Evolutionary conservation across 2,797 vertebrate species (phyloP).

Genomic region (Parauchenoglanis punctatus): DNA sequence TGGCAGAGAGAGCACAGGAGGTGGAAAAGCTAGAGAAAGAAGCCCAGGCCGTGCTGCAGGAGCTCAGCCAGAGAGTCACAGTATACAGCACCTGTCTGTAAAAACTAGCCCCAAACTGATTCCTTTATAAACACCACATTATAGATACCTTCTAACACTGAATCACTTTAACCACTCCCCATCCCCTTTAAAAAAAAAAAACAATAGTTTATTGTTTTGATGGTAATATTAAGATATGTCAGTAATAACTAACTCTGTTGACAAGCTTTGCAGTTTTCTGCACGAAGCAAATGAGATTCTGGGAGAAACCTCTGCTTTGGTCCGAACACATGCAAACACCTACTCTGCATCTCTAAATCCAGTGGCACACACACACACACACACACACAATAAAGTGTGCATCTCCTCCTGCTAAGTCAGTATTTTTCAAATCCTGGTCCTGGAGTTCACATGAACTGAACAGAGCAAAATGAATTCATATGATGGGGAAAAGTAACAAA

Average conservation of each 20-base stretch:
- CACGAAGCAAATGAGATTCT: not conserved
- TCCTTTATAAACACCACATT: not conserved
- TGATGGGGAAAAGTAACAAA: not conserved
- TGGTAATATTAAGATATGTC: not conserved
- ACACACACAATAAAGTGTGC: not conserved
- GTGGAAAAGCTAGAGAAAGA: constrained; percentile 81
- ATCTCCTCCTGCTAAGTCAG: not conserved
- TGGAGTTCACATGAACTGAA: constrained; percentile 34
- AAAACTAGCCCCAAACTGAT: not conserved
- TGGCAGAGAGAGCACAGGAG: constrained; percentile 86
- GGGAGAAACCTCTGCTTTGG: not conserved
- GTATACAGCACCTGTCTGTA: constrained; percentile 88
- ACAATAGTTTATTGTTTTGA: not conserved
- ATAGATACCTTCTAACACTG: constrained; percentile 3
- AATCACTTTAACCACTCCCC: not conserved
- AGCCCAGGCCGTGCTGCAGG: constrained; percentile 80
- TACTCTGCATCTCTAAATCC: too few species aligned
- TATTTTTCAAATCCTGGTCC: not conserved
- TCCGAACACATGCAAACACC: too few species aligned
- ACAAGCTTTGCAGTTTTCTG: not conserved
- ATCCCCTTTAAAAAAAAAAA: not conserved
- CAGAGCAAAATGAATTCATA: not conserved
- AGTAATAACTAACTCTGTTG: not conserved
- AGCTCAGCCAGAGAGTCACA: constrained; percentile 88
- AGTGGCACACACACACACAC: too few species aligned